Conservation (phyloP, 2,113 vertebrate genomes). For the Hirundichthys speculiger region DNA sequence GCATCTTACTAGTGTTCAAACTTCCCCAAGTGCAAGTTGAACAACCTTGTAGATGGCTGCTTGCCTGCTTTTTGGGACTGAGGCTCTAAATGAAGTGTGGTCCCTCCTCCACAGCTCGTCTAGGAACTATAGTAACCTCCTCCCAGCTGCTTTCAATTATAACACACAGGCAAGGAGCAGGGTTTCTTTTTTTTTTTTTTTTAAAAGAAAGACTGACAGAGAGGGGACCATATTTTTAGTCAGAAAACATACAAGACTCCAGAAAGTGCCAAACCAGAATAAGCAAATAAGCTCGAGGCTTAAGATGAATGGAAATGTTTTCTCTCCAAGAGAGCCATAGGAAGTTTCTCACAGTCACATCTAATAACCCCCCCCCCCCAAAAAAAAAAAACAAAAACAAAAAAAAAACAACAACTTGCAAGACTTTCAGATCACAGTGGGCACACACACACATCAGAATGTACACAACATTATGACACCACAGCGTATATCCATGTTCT, state of each 20-base stretch:
- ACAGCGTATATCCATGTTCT: conserved; percentile 40
- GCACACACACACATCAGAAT: conserved; percentile 5
- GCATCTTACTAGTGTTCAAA: too few species aligned
- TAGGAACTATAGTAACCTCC: conserved; percentile 78
- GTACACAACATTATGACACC: conserved; percentile 4
- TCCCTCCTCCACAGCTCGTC: conserved; percentile 50
- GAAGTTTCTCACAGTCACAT: conserved; percentile 40
- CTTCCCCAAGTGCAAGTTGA: too few species aligned
- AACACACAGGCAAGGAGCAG: conserved; percentile 60
- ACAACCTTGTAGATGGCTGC: conserved; percentile 18
- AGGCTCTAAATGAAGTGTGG: conserved; percentile 48
- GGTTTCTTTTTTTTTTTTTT: not conserved
- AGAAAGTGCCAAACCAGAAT: conserved; percentile 42
- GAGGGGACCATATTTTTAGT: conserved; percentile 30
- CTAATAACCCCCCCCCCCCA: conserved; percentile 34
- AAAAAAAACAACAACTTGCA: conserved; percentile 16
- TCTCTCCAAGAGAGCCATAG: conserved; percentile 35
- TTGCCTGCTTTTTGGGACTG: conserved; percentile 34
- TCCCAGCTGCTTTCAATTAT: conserved; percentile 83
- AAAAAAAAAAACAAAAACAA: too few species aligned
- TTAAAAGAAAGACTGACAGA: conserved; percentile 16
- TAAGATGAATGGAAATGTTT: conserved; percentile 47
- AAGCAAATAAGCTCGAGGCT: conserved; percentile 40
- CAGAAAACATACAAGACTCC: conserved; percentile 41
- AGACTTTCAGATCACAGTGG: conserved; percentile 15